Evolutionary conservation across 1,140 invertebrate species (phyloP).

Genomic region (Drosophila pseudoobscura): DNA sequence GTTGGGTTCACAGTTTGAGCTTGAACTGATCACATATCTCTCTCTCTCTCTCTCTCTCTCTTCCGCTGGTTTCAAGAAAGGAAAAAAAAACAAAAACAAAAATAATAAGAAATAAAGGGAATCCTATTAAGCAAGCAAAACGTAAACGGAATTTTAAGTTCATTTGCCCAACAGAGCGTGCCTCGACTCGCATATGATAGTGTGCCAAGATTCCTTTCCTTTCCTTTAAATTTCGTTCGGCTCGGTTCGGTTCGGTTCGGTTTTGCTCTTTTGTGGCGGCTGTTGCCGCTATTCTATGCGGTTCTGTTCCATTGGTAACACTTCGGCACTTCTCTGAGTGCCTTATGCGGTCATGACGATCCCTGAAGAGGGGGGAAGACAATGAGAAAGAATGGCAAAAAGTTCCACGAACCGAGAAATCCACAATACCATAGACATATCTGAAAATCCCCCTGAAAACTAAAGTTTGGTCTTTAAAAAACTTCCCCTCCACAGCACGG

Average conservation of each 20-base stretch:
- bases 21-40: conserved; percentile 20
- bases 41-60: too few species aligned
- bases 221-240: conserved; percentile 19
- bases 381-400: background rate
- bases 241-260: conserved; percentile 4
- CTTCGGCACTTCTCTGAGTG: conserved; percentile 16
- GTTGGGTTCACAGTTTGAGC: conserved; percentile 46
- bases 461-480: too few species aligned
- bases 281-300: background rate
- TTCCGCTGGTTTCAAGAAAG: conserved; percentile 9
- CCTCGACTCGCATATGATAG: conserved; percentile 35
- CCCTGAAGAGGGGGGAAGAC: conserved; percentile 2
- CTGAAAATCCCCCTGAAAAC: too few species aligned
- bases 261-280: conserved; percentile 3
- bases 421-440: background rate
- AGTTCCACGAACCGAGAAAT: conserved; percentile 11
- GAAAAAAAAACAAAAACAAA: background rate
- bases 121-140: conserved; percentile 72
- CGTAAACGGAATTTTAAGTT: conserved; percentile 72
- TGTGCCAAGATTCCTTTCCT: too few species aligned
- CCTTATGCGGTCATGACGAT: conserved; percentile 2
- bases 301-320: conserved; percentile 10
- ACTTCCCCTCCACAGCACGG: too few species aligned
- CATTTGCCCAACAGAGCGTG: conserved; percentile 52
- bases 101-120: conserved; percentile 50